These are phyloP conservation scores for Lepisosteus oculatus DNA, from an alignment of 2,113 vertebrate genomes.

Conservation along the genomic window DNA sequence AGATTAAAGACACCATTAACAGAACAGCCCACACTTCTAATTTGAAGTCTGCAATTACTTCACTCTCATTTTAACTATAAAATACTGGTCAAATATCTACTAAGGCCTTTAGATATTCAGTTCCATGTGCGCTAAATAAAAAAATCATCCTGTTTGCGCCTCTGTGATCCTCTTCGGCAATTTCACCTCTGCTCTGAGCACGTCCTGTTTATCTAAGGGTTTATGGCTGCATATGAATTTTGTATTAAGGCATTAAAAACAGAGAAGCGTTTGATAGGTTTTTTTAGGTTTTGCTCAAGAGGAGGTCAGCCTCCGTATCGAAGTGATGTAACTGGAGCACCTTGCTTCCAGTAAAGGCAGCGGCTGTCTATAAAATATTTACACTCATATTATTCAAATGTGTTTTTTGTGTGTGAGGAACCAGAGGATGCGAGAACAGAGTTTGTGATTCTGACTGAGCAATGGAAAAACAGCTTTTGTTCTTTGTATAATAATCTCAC, in stretches of 20 bases:
- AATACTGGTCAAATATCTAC: too few species aligned
- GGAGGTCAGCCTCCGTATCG: neutral
- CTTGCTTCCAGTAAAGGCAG: neutral
- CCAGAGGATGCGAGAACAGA: neutral
- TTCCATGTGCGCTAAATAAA: too few species aligned
- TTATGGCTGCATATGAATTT: neutral
- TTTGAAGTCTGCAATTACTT: too few species aligned
- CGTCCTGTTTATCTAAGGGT: neutral
- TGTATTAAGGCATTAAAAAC: neutral
- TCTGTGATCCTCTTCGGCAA: neutral
- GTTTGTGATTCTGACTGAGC: neutral
- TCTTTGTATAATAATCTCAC: too few species aligned
- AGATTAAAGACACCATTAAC: too few species aligned
- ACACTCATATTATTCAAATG: constrained; percentile 1
- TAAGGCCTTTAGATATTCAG: too few species aligned
- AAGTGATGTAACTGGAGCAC: neutral
- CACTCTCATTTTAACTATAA: too few species aligned
- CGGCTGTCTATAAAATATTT: neutral
- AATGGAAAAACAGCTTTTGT: too few species aligned
- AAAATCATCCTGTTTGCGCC: too few species aligned
- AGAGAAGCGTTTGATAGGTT: neutral
- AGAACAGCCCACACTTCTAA: too few species aligned
- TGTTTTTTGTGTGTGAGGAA: neutral
- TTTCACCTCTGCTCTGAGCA: neutral
- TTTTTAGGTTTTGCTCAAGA: neutral